A percentile compares a stretch with the other conserved stretches of the same genome.
Conservation (phyloP, 2,113 vertebrate species). For the Platichthys flesus region DNA sequence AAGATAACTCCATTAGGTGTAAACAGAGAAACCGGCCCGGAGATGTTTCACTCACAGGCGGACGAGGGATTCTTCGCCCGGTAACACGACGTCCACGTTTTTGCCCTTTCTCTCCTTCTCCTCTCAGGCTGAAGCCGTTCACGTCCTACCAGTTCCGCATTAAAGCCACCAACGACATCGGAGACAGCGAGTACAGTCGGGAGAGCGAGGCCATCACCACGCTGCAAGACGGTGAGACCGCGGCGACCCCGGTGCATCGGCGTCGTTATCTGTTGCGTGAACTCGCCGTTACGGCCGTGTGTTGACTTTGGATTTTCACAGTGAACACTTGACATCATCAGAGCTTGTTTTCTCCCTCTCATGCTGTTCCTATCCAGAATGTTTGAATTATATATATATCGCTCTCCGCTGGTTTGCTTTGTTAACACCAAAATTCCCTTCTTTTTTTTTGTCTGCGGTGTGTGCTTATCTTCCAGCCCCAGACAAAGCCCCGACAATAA, state of each 20-base stretch:
- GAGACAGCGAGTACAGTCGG: constrained; percentile 96
- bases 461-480: constrained; percentile 82
- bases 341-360: constrained; percentile 26
- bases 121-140: constrained; percentile 92
- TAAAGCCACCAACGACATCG: constrained; percentile 97
- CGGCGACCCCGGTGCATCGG: not conserved
- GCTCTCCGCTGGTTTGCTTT: constrained; percentile 28
- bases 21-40: not conserved
- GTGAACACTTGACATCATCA: constrained; percentile 37
- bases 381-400: constrained; percentile 55
- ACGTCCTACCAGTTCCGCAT: constrained; percentile 97
- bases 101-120: not conserved
- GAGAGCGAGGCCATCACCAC: constrained; percentile 96
- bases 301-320: constrained; percentile 38
- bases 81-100: too few species aligned
- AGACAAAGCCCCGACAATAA: constrained; percentile 91
- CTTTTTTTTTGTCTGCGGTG: not conserved
- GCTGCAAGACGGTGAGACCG: constrained; percentile 92
- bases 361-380: constrained; percentile 26
- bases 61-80: too few species aligned
- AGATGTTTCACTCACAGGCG: not conserved
- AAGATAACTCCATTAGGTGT: too few species aligned
- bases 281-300: constrained; percentile 11
- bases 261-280: not conserved
- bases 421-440: constrained; percentile 6